These are phyloP conservation scores for Zosterops borbonicus DNA, from an alignment of 2,113 vertebrate genomes.

Conservation along the genomic window DNA sequence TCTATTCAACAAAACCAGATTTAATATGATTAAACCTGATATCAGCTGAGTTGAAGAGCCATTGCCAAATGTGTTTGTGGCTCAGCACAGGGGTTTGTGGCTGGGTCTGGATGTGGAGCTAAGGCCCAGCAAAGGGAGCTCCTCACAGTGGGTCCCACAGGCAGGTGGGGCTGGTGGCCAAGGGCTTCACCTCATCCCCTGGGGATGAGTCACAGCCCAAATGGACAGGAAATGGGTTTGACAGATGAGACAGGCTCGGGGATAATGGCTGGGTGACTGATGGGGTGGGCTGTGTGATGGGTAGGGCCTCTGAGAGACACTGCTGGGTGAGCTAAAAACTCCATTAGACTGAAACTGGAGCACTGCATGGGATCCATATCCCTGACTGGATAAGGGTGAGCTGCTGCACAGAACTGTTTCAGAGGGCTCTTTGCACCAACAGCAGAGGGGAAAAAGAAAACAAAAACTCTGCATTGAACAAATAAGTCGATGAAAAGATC, in stretches of 20 bases:
- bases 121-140: neutral
- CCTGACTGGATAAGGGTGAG: neutral
- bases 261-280: neutral
- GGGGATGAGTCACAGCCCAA: neutral
- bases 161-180: neutral
- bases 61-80: neutral
- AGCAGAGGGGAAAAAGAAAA: neutral
- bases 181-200: neutral
- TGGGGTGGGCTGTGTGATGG: neutral
- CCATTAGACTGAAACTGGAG: neutral
- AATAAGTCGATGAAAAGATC: neutral
- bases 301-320: accelerated
- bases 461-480: neutral
- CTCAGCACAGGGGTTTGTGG: neutral
- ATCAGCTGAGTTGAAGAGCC: neutral
- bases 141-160: neutral
- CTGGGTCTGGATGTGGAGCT: neutral
- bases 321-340: neutral
- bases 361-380: neutral
- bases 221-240: neutral
- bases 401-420: neutral
- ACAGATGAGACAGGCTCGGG: neutral
- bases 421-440: neutral
- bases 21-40: neutral
- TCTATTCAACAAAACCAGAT: neutral